Conservation (phyloP, 2,888 invertebrate genomes). For the Hypolimnas misippus region DNA sequence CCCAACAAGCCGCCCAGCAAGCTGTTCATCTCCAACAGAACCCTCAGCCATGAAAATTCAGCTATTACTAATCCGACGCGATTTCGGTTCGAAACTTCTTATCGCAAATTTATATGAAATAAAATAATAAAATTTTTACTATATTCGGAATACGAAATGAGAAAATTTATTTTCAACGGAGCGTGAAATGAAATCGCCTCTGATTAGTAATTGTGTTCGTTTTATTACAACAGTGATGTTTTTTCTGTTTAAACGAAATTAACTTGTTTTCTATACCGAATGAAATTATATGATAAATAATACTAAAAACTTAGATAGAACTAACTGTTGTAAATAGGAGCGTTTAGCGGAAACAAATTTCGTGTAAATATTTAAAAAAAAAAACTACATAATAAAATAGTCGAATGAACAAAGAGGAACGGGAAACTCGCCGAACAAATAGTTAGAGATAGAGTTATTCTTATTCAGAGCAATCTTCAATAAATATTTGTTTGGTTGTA, state of each 20-base stretch:
- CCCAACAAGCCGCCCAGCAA: constrained; percentile 70
- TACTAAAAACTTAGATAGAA: constrained; percentile 68
- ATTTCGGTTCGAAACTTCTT: constrained; percentile 62
- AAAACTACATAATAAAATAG: constrained; percentile 63
- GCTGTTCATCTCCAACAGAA: constrained; percentile 83
- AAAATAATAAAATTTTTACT: constrained; percentile 12
- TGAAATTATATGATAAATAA: constrained; percentile 51
- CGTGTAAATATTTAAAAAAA: constrained; percentile 66
- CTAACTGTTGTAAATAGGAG: constrained; percentile 77
- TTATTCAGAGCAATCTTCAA: constrained; percentile 74
- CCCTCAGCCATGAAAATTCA: constrained; percentile 90
- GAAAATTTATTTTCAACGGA: constrained; percentile 55
- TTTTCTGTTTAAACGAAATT: constrained; percentile 24
- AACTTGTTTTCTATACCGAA: constrained; percentile 20
- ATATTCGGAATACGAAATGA: constrained; percentile 31
- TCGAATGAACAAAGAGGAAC: constrained; percentile 78
- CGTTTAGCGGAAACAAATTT: constrained; percentile 67
- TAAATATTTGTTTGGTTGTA: constrained; percentile 67
- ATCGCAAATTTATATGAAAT: constrained; percentile 15
- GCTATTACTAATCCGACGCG: constrained; percentile 89
- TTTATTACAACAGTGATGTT: constrained; percentile 41
- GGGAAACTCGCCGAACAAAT: constrained; percentile 81
- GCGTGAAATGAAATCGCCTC: constrained; percentile 72
- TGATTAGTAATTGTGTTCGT: constrained; percentile 68
- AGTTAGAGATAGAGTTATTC: constrained; percentile 68